Evolutionary conservation across 2,797 vertebrate genomes (phyloP).

Genomic region (Enteromius argenteus): DNA sequence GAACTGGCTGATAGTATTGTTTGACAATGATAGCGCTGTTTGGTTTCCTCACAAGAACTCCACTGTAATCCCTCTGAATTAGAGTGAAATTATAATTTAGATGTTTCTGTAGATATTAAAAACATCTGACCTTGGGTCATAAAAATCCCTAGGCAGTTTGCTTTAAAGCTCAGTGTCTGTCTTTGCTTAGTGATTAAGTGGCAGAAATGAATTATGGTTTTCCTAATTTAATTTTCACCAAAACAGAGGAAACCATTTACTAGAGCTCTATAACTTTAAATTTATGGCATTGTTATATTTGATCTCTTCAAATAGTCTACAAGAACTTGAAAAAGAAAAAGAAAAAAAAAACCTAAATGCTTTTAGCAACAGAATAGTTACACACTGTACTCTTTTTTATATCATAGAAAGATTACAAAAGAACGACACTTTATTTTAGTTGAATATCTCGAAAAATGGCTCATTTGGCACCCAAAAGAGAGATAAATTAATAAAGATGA

Average conservation of each 20-base stretch:
- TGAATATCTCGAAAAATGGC: not conserved
- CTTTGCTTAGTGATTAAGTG: constrained; percentile 3
- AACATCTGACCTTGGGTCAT: constrained; percentile 62
- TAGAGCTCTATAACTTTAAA: not conserved
- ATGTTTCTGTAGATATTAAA: constrained; percentile 74
- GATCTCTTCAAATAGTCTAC: constrained; percentile 60
- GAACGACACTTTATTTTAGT: not conserved
- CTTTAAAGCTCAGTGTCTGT: constrained; percentile 7
- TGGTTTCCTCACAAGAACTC: constrained; percentile 38
- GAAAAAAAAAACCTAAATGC: constrained; percentile 40
- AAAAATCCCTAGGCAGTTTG: constrained; percentile 2
- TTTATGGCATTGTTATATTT: constrained; percentile 65
- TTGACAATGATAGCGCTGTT: not conserved
- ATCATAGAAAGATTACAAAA: not conserved
- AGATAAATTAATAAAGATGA: not conserved
- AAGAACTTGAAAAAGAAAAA: constrained; percentile 51
- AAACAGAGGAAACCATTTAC: constrained; percentile 65
- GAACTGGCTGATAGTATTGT: not conserved
- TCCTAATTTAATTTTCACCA: constrained; percentile 67
- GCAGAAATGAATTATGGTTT: constrained; percentile 37
- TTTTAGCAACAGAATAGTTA: not conserved
- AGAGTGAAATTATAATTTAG: constrained; percentile 52
- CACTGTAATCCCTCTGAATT: constrained; percentile 19
- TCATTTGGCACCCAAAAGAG: not conserved
- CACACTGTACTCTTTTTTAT: not conserved